Base-by-base conservation (phyloP, 2,888 invertebrate species). In the Odontothrips loti region DNA sequence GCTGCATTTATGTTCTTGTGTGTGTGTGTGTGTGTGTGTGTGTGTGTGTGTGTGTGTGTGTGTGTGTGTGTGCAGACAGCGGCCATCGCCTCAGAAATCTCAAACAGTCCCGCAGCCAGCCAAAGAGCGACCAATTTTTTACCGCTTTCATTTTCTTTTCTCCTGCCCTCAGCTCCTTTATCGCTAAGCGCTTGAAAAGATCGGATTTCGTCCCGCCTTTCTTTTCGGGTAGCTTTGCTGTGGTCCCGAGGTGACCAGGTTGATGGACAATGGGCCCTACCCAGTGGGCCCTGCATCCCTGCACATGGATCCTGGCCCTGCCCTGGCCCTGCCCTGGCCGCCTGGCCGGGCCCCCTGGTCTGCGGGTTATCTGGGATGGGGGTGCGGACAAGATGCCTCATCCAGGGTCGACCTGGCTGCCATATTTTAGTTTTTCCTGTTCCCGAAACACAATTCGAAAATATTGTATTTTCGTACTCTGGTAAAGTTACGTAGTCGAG, bases 191-290 rank as follows among this genome's bases (percentile, higher is more conserved):
- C 68, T 75, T 27, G 68, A 27, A 75, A 75, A 27, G 68, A 75
- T 75, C 68, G 68, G 68, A 75, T 75, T 75, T 75, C 68, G 68
- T 75, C 27, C 68, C 23, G 27, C 68, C 68, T 75, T 75, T 75
- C 68, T 75, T 27, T 75, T 75, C 68, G 68, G 68, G 68, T 27
- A 75, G 68, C 68, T 75, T 75, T 75, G 27, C 68, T 75, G 68
- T 75, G 68, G 68, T 68, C 23, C 23, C 8, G 23, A 68, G 68
- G 68, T 75, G 23, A 75, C 68, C 68, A 23, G 68, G 68, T 23
- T 75, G 11, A 27, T 75, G 68, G 68, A 75, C 68, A 75, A 75
- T 75, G 68, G 68, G 68, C 68, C 27, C 68, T 17, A 15, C 58
- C 17, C 20, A 10, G 58, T 17, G 12, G 58, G 58, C 58, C n/a